A percentile compares a stretch with the other conserved stretches of the same genome.
Evolutionary conservation across 1,140 invertebrate species (phyloP).

Genomic region (Muscidifurax raptorellus): DNA sequence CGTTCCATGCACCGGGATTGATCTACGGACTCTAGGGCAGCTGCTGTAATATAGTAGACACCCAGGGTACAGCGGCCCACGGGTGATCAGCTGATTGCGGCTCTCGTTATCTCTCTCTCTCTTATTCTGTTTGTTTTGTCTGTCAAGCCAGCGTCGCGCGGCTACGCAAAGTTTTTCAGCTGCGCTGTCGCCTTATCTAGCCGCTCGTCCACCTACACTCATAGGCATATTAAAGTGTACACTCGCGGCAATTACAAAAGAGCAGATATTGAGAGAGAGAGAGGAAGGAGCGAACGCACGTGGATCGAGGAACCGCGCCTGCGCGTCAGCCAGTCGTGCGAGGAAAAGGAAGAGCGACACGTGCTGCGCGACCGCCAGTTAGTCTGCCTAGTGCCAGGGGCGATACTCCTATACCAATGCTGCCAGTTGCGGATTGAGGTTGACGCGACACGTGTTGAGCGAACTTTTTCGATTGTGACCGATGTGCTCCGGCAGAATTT

Average conservation of each 20-base stretch:
- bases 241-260: background rate
- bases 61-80: background rate
- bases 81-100: background rate
- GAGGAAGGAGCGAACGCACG: background rate
- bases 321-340: background rate
- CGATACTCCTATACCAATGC: background rate
- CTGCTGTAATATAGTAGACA: background rate
- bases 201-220: background rate
- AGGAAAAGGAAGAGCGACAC: background rate
- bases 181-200: background rate
- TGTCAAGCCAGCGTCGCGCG: background rate
- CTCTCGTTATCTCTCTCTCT: background rate
- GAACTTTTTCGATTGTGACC: no score
- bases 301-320: background rate
- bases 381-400: constrained; percentile 13
- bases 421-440: background rate
- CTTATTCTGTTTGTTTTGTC: background rate
- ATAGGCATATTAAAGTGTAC: background rate
- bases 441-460: background rate
- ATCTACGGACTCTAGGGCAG: no score
- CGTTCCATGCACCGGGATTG: no score
- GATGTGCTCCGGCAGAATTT: no score
- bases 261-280: background rate
- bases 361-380: constrained; percentile 2
- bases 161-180: background rate